These are phyloP conservation scores for Globodera ellingtonae DNA, from an alignment of 1,140 invertebrate genomes.

Conservation along the genomic window DNA sequence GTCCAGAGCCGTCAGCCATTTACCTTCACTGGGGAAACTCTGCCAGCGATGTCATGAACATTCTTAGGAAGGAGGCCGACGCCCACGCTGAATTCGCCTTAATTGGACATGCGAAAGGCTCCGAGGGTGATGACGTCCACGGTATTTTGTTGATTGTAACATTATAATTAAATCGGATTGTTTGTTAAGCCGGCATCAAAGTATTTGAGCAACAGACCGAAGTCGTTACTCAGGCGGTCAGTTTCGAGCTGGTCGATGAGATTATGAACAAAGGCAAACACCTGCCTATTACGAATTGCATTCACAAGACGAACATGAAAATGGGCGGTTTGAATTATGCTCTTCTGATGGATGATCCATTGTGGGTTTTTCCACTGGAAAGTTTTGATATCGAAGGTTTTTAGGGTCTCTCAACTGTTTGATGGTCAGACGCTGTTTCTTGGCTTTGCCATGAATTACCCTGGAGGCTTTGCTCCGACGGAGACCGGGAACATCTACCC, in stretches of 20 bases:
- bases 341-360: background rate
- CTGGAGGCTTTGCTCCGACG: background rate
- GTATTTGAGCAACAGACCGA: slow-evolving; percentile 10
- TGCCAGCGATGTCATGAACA: background rate
- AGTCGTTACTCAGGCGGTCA: slow-evolving; percentile 8
- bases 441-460: slow-evolving; percentile 15
- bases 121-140: slow-evolving; percentile 5
- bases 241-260: background rate
- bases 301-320: slow-evolving; percentile 20
- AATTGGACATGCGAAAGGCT: slow-evolving; percentile 11
- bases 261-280: background rate
- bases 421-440: background rate
- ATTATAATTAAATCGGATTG: too few relatives aligned
- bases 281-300: background rate
- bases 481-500: background rate
- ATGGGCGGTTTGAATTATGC: slow-evolving; percentile 22
- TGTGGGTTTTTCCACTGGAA: background rate
- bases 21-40: background rate
- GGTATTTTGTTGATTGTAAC: background rate
- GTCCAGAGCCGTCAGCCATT: background rate
- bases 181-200: slow-evolving; percentile 3
- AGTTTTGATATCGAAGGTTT: background rate
- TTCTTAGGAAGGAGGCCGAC: background rate
- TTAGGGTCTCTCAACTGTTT: background rate
- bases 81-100: background rate